Evolutionary conservation across 2,888 invertebrate genomes (phyloP).

Genomic region (Spatulosminthurus flaviceps): DNA sequence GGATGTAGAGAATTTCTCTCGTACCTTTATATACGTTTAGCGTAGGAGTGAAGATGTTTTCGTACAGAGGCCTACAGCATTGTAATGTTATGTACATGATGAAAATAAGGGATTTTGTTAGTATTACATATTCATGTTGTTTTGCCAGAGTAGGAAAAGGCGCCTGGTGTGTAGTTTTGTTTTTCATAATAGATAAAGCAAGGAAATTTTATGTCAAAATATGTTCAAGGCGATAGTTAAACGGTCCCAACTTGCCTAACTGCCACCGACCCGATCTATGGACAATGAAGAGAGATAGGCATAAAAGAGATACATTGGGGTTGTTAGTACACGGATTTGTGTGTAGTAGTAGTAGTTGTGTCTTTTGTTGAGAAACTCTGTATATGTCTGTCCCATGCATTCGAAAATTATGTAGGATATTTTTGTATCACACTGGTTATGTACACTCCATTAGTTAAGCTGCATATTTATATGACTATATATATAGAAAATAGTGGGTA

Average conservation of each 20-base stretch:
- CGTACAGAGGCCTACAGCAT: too few species aligned
- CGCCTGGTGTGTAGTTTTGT: slow-evolving; percentile 21
- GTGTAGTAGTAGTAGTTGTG: neutral
- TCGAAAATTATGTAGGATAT: too few species aligned
- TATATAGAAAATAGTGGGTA: neutral
- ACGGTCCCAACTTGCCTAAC: slow-evolving; percentile 20
- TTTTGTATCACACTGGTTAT: too few species aligned
- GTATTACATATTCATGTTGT: too few species aligned
- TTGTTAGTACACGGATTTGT: slow-evolving; percentile 8
- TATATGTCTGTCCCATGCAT: neutral
- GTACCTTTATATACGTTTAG: too few species aligned
- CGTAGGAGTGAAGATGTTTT: too few species aligned
- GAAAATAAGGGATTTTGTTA: too few species aligned
- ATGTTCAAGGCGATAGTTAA: slow-evolving; percentile 23
- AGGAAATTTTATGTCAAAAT: slow-evolving; percentile 23
- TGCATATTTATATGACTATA: neutral
- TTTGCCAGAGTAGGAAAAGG: neutral
- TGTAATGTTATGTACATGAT: too few species aligned
- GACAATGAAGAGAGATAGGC: slow-evolving; percentile 14
- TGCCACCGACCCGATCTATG: slow-evolving; percentile 12
- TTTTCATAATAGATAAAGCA: neutral
- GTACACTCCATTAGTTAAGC: too few species aligned
- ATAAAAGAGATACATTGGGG: slow-evolving; percentile 23
- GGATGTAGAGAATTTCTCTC: too few species aligned
- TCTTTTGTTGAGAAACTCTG: neutral